Conservation (phyloP, 1,140 invertebrate genomes). For the Archivesica marissinica region DNA sequence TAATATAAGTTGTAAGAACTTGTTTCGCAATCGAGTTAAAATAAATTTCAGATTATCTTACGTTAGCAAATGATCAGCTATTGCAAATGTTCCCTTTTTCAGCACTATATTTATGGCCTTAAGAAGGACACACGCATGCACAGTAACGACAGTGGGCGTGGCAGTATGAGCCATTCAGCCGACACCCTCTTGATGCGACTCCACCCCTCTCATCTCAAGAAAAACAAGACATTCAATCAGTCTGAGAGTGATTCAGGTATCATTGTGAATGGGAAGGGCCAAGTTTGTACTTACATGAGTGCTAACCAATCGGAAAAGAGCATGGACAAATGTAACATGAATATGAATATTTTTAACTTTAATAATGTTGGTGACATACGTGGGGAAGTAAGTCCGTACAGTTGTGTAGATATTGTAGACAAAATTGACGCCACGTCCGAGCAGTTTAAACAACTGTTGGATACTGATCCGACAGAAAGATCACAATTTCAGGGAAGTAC, state of each 20-base stretch:
- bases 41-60: too few relatives aligned
- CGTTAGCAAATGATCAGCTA: too few relatives aligned
- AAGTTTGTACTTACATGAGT: slow-evolving; percentile 19
- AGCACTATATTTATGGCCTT: slow-evolving; percentile 25
- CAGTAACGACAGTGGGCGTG: slow-evolving; percentile 55
- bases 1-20: too few relatives aligned
- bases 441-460: neutral
- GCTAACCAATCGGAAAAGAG: slow-evolving; percentile 30
- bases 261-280: slow-evolving; percentile 35
- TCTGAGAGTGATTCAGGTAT: slow-evolving; percentile 59
- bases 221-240: slow-evolving; percentile 38
- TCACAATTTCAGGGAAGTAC: slow-evolving; percentile 46
- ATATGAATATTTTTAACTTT: slow-evolving; percentile 11
- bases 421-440: slow-evolving; percentile 33
- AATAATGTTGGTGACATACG: neutral
- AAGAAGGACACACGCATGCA: neutral
- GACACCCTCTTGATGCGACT: slow-evolving; percentile 48
- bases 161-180: slow-evolving; percentile 51
- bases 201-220: slow-evolving; percentile 45
- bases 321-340: slow-evolving; percentile 3
- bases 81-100: too few relatives aligned
- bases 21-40: too few relatives aligned
- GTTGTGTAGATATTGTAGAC: slow-evolving; percentile 57
- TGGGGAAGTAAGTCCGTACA: slow-evolving; percentile 52
- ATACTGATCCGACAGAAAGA: slow-evolving; percentile 1